These are phyloP conservation scores for Lutraria rhynchaena DNA, from an alignment of 1,140 invertebrate genomes.

Conservation along the genomic window DNA sequence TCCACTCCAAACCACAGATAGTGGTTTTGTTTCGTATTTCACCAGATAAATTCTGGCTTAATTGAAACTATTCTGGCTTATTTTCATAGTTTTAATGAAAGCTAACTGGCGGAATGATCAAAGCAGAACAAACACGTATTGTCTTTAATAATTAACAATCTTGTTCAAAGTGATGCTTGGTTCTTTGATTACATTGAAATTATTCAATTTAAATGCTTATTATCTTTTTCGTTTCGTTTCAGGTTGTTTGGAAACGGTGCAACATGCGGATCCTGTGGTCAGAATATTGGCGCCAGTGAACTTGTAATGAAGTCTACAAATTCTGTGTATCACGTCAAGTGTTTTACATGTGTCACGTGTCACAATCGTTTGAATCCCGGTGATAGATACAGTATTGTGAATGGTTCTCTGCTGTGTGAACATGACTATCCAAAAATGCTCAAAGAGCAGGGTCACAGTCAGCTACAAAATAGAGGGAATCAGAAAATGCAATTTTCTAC, in stretches of 20 bases:
- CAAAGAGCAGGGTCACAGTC: slow-evolving; percentile 83
- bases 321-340: slow-evolving; percentile 94
- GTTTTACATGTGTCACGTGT: slow-evolving; percentile 96
- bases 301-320: slow-evolving; percentile 90
- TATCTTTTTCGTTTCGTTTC: slow-evolving; percentile 81
- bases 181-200: too few relatives aligned
- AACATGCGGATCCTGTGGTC: slow-evolving; percentile 93
- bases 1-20: too few relatives aligned
- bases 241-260: slow-evolving; percentile 95
- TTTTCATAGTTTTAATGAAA: too few relatives aligned
- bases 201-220: too few relatives aligned
- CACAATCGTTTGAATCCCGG: slow-evolving; percentile 92
- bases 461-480: slow-evolving; percentile 35
- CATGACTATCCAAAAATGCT: slow-evolving; percentile 96
- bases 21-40: too few relatives aligned
- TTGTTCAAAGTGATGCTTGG: too few relatives aligned
- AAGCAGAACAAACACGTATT: too few relatives aligned
- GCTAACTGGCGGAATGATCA: too few relatives aligned
- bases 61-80: too few relatives aligned
- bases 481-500: slow-evolving; percentile 47
- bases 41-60: too few relatives aligned
- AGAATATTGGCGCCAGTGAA: slow-evolving; percentile 94
- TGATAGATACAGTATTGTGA: slow-evolving; percentile 94
- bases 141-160: too few relatives aligned
- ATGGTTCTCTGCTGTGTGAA: slow-evolving; percentile 93